A percentile compares a stretch with the other conserved stretches of the same genome.
phyloP scores from a whole-genome alignment of 1,140 invertebrate species.

The Neodiprion fabricii region DNA sequence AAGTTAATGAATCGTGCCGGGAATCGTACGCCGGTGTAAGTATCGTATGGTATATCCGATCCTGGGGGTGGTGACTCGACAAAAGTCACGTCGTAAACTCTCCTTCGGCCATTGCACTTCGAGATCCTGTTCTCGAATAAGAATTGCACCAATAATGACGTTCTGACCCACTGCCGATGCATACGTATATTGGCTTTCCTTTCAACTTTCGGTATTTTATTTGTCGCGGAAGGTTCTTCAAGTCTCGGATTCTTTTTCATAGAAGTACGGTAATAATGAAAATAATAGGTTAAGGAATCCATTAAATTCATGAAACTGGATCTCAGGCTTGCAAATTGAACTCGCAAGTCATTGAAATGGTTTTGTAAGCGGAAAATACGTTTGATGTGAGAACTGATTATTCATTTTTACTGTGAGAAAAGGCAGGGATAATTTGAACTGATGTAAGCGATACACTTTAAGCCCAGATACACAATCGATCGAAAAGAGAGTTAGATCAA shows the following conservation, averaged over 20 bases:
- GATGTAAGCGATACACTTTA: too few relatives aligned
- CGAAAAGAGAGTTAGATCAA: too few relatives aligned
- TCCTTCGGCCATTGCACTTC: neutral
- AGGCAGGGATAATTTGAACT: too few relatives aligned
- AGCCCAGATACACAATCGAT: too few relatives aligned
- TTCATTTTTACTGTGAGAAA: too few relatives aligned
- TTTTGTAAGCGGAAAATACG: too few relatives aligned
- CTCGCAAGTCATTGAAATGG: too few relatives aligned
- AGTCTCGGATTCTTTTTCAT: neutral
- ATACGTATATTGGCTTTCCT: neutral
- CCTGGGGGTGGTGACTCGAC: neutral
- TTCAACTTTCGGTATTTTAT: neutral
- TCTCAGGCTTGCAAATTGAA: too few relatives aligned
- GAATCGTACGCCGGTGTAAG: neutral
- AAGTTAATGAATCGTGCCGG: slow-evolving; percentile 9
- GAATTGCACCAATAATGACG: neutral
- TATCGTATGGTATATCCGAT: neutral
- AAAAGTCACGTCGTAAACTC: neutral
- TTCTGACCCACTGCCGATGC: neutral
- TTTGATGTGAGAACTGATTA: too few relatives aligned
- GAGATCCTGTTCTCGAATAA: neutral
- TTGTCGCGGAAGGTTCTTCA: neutral
- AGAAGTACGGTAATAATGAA: neutral
- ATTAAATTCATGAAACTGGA: too few relatives aligned
- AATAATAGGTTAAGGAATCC: too few relatives aligned